Evolutionary conservation across 2,113 vertebrate genomes (phyloP).

Genomic region (Lepidothrix coronata): DNA sequence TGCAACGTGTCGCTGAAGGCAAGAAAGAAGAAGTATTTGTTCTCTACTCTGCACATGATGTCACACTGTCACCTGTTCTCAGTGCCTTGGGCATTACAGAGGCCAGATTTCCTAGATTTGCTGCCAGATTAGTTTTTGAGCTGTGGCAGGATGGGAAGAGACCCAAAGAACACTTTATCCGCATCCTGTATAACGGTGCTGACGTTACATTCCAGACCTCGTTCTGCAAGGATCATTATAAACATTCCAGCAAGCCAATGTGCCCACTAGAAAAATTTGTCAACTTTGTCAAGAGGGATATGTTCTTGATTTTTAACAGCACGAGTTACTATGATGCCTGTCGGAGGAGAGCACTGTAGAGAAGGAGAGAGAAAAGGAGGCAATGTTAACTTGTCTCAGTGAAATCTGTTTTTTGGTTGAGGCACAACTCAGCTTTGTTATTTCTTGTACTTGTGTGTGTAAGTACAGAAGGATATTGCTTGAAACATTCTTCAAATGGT

Average conservation of each 20-base stretch:
- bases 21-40: slow-evolving; percentile 77
- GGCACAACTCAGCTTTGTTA: background rate
- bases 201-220: slow-evolving; percentile 93
- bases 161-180: slow-evolving; percentile 78
- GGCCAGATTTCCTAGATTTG: slow-evolving; percentile 90
- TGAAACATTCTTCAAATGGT: background rate
- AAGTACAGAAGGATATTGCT: background rate
- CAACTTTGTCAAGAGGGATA: slow-evolving; percentile 87
- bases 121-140: slow-evolving; percentile 93
- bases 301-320: slow-evolving; percentile 86
- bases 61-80: slow-evolving; percentile 91
- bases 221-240: slow-evolving; percentile 85
- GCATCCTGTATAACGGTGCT: slow-evolving; percentile 91
- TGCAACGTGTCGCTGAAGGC: slow-evolving; percentile 79
- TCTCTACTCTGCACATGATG: slow-evolving; percentile 92
- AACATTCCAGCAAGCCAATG: slow-evolving; percentile 77
- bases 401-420: background rate
- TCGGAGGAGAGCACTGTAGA: slow-evolving; percentile 73
- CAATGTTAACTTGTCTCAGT: background rate
- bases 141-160: slow-evolving; percentile 87
- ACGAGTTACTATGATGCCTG: slow-evolving; percentile 91
- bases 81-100: slow-evolving; percentile 90
- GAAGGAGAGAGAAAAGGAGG: background rate
- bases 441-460: background rate
- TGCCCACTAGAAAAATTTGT: slow-evolving; percentile 91